These are phyloP conservation scores for Toxotes chatareus DNA, from an alignment of 2,113 vertebrate genomes.

Conservation along the genomic window DNA sequence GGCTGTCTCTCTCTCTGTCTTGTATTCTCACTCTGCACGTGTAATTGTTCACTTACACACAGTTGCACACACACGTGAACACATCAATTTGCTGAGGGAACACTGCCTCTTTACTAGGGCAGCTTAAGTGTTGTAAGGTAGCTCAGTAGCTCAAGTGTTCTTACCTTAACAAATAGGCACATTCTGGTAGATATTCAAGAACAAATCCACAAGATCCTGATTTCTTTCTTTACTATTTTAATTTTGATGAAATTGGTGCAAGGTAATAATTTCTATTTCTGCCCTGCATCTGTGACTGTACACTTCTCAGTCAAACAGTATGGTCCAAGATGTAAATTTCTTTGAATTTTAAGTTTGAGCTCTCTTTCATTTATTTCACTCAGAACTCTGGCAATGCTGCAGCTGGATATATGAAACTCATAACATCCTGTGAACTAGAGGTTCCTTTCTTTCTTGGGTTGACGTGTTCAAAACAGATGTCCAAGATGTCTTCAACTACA, in stretches of 20 bases:
- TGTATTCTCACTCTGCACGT: neutral
- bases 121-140: neutral
- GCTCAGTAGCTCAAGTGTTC: neutral
- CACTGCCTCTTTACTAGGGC: neutral
- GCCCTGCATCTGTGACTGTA: neutral
- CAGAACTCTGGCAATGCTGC: neutral
- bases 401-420: neutral
- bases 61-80: neutral
- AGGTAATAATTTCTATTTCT: neutral
- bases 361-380: neutral
- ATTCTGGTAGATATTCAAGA: neutral
- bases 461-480: neutral
- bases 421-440: neutral
- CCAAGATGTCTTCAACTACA: neutral
- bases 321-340: neutral
- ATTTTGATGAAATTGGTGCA: neutral
- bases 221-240: neutral
- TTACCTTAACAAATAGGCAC: neutral
- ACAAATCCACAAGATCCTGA: neutral
- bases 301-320: neutral
- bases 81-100: slow-evolving; percentile 10
- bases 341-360: neutral
- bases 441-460: neutral
- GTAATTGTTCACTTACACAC: neutral
- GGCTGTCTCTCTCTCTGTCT: rapidly evolving